phyloP scores from a whole-genome alignment of 2,888 invertebrate species.

The Lapara coniferarum region DNA sequence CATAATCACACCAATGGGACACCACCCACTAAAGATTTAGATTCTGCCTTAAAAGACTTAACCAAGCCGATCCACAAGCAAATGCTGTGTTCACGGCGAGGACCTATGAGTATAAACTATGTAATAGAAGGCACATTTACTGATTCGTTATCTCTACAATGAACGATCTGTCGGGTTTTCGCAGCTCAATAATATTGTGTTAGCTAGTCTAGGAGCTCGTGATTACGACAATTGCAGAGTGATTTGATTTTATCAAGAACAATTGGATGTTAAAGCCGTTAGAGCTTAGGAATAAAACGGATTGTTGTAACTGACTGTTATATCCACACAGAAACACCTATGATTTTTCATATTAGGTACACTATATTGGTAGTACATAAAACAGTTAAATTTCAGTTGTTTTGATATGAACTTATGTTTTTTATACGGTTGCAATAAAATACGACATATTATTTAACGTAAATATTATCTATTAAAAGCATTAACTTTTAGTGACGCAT shows the following conservation, averaged over 20 bases:
- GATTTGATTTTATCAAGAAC: not conserved
- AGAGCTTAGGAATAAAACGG: not conserved
- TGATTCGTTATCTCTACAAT: slow-evolving; percentile 12
- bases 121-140: slow-evolving; percentile 11
- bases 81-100: not conserved
- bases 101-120: not conserved
- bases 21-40: too few species aligned
- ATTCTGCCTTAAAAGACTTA: not conserved
- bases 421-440: not conserved
- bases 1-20: not conserved
- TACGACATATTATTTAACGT: not conserved
- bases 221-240: not conserved
- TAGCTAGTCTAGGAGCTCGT: not conserved
- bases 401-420: not conserved
- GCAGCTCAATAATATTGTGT: slow-evolving; percentile 25
- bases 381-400: too few species aligned
- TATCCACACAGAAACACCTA: too few species aligned
- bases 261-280: not conserved
- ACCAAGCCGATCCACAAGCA: not conserved
- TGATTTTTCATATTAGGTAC: not conserved
- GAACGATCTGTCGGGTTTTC: slow-evolving; percentile 29
- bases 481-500: not conserved
- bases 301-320: too few species aligned
- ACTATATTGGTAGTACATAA: not conserved
- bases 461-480: not conserved